Base-by-base conservation (phyloP, 2,797 vertebrate species). In the Crypturellus tataupa region DNA sequence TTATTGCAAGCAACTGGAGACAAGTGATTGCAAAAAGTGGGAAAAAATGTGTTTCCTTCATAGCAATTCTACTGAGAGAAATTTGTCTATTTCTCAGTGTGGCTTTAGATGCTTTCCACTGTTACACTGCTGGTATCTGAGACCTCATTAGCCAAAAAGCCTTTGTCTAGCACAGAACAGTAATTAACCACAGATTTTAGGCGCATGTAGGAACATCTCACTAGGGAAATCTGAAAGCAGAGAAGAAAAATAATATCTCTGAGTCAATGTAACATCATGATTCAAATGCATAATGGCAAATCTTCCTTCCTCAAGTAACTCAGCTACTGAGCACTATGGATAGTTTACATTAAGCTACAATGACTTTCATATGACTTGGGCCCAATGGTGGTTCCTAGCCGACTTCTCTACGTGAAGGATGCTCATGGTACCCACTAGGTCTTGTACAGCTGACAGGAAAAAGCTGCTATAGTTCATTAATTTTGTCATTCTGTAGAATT, bases 401-500 rank as follows among this genome's bases (percentile, higher is more conserved):
- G 3, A 42, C 31, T 79, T 63, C 69, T 72, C 39, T 4, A 3
- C 47, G 4, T 70, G 91, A 79, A 31, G 31, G 2, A 1, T 71
- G 39, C 72, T 90, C 80, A 88, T 91, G 87, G 80, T 87, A 94
- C 89, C 83, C 94, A 53, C 29, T 44, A 73, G 64, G 91, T 39
- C 44, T 68, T 86, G 77, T 81, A 65, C 94, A 96, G 94, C 94
- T 97, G 95, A 81, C 94, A 96, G 95, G 94, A 94, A 96, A 95
- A 95, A 91, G 85, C 92, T 79, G 93, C 87, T 77, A 10, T 93
- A 85, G 80, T 96, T 97, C 89, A 82, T 96, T 91, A 92, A 91
- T 90, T 95, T 92, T 93, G 69, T 81, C 87, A 86, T 94, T 93
- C 83, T 77, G 64, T 90, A 86, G 85, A 91, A 97, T 96, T 96